phyloP scores from a whole-genome alignment of 1,140 invertebrate species.

The Rhynchophorus ferrugineus region DNA sequence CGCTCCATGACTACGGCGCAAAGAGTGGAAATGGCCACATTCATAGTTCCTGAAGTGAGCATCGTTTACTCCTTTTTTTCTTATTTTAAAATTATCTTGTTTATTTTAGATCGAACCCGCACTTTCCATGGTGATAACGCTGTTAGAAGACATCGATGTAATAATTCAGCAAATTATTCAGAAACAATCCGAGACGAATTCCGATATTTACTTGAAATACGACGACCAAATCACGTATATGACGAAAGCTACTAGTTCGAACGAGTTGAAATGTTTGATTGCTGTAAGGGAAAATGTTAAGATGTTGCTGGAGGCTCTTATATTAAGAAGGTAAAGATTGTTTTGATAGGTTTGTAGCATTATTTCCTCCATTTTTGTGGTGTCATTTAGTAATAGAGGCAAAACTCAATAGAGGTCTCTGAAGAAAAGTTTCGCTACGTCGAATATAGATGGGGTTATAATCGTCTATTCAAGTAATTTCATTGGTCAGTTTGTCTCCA shows the following conservation, averaged over 20 bases:
- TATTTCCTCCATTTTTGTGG: too few species aligned
- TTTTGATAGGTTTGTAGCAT: too few species aligned
- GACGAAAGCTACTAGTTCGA: not conserved
- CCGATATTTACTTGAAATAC: not conserved
- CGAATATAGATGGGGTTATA: too few species aligned
- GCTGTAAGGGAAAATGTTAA: not conserved
- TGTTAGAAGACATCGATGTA: not conserved
- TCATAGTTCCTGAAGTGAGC: constrained; percentile 54
- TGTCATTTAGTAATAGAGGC: too few species aligned
- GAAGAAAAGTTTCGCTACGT: too few species aligned
- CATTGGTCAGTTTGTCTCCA: too few species aligned
- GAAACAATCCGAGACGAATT: not conserved
- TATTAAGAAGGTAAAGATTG: not conserved
- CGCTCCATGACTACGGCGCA: constrained; percentile 48
- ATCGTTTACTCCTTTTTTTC: not conserved
- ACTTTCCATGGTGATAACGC: not conserved
- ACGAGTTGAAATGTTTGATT: not conserved
- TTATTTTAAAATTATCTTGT: not conserved
- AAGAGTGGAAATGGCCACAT: constrained; percentile 52
- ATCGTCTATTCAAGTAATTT: too few species aligned
- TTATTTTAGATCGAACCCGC: not conserved
- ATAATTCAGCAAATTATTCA: not conserved
- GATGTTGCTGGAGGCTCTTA: not conserved
- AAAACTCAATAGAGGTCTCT: too few species aligned
- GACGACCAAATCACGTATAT: not conserved